Base-by-base conservation (phyloP, 2,888 invertebrate genomes). In the Cremastinae sp. region DNA sequence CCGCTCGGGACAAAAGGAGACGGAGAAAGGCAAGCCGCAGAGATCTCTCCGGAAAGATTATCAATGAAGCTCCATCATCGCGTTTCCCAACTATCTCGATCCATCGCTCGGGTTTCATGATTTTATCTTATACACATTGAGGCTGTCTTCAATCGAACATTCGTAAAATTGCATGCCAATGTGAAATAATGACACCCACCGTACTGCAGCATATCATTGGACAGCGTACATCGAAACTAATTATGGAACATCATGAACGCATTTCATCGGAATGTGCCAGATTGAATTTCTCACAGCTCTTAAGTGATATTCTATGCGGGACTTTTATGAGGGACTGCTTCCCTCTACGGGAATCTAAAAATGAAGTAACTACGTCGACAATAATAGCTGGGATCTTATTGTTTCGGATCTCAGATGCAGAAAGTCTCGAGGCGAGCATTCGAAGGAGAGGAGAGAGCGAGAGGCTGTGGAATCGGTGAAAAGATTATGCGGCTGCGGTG, bases 401-500 rank as follows among this genome's bases (percentile, higher is more conserved):
- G 28, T 28, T 28, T 28, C 28, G 28, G 28, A 28, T 28, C 28
- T 28, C 2, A 28, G 22, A 64, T 51, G 41, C 22, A 14, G 7
- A 1, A 39, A 51, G 10, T 41, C 16, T 41, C 22, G 39, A 28
- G 28, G 2, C 5, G 28, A 28, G 28, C 28, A 28, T 28, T 3
- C 28, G 41, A 43, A 37, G 64, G 47, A 35, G 14, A 56, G 53
- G 7, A 28, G 35, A 47, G 41, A 22, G 7, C 37, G 43, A 16
- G 49, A 37, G 5, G 14, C 41, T 41, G 12, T 61, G 70, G 51
- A 65, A 69, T 74, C 65, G 64, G 45, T 58, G 74, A 74, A 77
- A 74, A 75, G 74, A 77, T 80, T 65, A 75, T 78, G 68, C 68
- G 70, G 68, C 75, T 78, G 75, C 72, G 68, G 77, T 78, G 49